Evolutionary conservation across 2,113 vertebrate species (phyloP).

Genomic region (Misgurnus mizolepis): DNA sequence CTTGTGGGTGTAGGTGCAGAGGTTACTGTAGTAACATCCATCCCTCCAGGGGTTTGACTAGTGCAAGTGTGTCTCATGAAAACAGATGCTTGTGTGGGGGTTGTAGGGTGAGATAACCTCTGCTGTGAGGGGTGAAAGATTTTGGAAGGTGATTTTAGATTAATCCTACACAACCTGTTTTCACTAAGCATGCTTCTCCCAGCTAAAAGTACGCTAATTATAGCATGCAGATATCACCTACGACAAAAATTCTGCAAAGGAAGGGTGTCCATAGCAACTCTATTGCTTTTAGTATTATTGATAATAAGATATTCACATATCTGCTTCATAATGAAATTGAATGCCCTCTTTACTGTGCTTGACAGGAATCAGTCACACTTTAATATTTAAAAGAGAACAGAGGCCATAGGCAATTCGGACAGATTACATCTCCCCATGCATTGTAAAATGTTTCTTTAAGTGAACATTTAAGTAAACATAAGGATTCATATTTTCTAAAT

Average conservation of each 20-base stretch:
- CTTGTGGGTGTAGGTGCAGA: neutral
- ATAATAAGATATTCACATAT: neutral
- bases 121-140: slow-evolving; percentile 5
- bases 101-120: neutral
- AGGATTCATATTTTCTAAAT: no score
- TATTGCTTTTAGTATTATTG: slow-evolving; percentile 32
- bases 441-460: slow-evolving; percentile 1
- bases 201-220: slow-evolving; percentile 51
- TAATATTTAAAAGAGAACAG: slow-evolving; percentile 6
- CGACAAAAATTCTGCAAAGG: slow-evolving; percentile 31
- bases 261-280: slow-evolving; percentile 35
- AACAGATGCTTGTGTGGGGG: neutral
- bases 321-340: slow-evolving; percentile 36
- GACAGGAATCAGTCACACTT: neutral
- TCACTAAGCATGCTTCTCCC: slow-evolving; percentile 38
- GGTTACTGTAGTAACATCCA: slow-evolving; percentile 31
- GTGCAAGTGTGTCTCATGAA: neutral
- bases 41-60: neutral
- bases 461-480: neutral
- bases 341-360: neutral
- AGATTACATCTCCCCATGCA: slow-evolving; percentile 16
- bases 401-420: slow-evolving; percentile 16
- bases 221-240: slow-evolving; percentile 43
- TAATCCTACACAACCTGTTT: slow-evolving; percentile 35
- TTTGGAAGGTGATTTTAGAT: slow-evolving; percentile 19